Conservation (phyloP, 2,797 vertebrate species). For the Emys orbicularis region DNA sequence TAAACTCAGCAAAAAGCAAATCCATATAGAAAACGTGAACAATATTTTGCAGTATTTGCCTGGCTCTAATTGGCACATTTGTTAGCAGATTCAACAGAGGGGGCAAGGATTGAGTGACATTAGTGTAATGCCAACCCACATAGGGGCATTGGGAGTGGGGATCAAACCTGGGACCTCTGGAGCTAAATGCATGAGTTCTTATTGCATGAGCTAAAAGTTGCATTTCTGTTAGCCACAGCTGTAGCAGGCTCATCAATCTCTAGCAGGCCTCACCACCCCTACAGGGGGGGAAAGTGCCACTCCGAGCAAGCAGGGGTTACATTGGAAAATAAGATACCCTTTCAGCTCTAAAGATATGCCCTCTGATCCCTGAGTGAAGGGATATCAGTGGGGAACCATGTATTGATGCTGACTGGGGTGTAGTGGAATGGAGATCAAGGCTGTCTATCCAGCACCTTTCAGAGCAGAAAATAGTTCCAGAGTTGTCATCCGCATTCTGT, state of each 20-base stretch:
- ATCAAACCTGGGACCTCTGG: too few relatives aligned
- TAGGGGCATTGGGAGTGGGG: too few relatives aligned
- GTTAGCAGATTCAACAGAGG: neutral
- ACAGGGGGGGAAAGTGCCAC: too few relatives aligned
- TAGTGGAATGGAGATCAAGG: neutral
- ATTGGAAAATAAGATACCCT: neutral
- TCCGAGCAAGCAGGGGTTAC: too few relatives aligned
- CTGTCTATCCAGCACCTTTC: neutral
- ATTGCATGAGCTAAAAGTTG: too few relatives aligned
- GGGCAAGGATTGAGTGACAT: neutral
- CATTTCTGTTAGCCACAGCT: too few relatives aligned
- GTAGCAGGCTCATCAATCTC: too few relatives aligned
- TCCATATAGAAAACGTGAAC: neutral
- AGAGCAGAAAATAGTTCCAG: neutral
- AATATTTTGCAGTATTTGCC: neutral
- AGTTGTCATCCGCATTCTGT: neutral
- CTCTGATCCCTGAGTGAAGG: neutral
- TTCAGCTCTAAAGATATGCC: neutral
- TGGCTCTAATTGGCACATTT: neutral
- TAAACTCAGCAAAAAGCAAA: accelerated
- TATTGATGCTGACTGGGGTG: neutral
- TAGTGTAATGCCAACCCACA: too few relatives aligned
- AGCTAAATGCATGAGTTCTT: too few relatives aligned
- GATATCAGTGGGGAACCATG: neutral
- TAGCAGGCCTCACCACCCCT: too few relatives aligned